Base-by-base conservation (phyloP, 2,113 vertebrate species). In the Lipophrys pholis region DNA sequence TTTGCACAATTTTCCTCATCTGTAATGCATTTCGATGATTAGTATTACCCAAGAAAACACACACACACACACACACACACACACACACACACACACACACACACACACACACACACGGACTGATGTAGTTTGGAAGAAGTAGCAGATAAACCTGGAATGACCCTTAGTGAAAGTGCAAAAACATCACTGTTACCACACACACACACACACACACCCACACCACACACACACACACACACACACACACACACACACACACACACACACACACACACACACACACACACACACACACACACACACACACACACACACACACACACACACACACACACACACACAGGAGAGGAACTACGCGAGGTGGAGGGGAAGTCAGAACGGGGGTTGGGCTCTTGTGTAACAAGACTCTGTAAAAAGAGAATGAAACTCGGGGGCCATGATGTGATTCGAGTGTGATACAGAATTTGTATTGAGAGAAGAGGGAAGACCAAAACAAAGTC, bases 1-100 rank as follows among this genome's bases (percentile, higher is more conserved):
- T 80, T 78, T 78, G 38, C 49, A 48, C 56, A 67, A 41, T 84
- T 71, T 81, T 71, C 70, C 64, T 85, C 80, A 80, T 88, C 75
- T 82, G 69, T 45, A 43, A 76, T 79, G 38, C 40, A 72, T 85
- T 87, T 78, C 46, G 72, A 70, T 64, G 62, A 39, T 42, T 57
- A 71, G 63, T 68, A 59, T 50, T 6, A 39, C 6, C 42, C 52
- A 30, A 30, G 21, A 30, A 57, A 21, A 40, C 21, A 30, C 21
- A 30, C 21, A 30, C 21, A 30, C 21, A 30, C 21, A 30, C 21
- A 30, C 21, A 30, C 75, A 12, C 43, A 69, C 6, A 43, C 57
- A 58, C 51, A 59, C 30, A 38, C 15, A 16, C 54, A 62, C 42
- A 69, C 38, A 50, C 17, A 11, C 53, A 6, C 61, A 36, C 59